A percentile compares a stretch with the other conserved stretches of the same genome.
Conservation (phyloP, 2,797 vertebrate genomes). For the Syncerus caffer region DNA sequence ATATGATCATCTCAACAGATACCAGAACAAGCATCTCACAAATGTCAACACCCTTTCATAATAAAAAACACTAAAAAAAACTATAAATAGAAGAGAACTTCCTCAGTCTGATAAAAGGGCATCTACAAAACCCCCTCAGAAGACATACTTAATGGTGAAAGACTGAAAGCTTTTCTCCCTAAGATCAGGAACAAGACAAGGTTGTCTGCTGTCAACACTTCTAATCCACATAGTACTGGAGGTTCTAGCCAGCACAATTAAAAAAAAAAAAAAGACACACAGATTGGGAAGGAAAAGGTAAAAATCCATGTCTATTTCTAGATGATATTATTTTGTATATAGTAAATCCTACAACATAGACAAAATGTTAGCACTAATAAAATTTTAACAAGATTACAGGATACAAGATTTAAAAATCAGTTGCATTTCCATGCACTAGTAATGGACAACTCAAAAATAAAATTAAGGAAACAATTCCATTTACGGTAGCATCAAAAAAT, state of each 20-base stretch:
- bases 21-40: neutral
- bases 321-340: neutral
- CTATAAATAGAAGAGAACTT: neutral
- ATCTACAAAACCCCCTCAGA: neutral
- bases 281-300: neutral
- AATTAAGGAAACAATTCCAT: neutral
- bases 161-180: neutral
- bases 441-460: neutral
- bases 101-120: neutral
- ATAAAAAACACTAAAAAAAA: neutral
- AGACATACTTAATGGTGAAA: neutral
- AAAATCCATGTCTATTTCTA: neutral
- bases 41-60: neutral
- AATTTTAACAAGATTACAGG: neutral
- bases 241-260: neutral
- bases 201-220: neutral
- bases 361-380: neutral
- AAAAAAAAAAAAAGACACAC: neutral
- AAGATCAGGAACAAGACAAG: neutral
- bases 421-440: neutral
- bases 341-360: neutral
- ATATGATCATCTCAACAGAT: neutral
- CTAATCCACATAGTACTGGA: neutral
- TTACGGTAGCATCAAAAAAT: neutral
- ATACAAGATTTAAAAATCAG: neutral